Conservation (phyloP, 2,797 vertebrate species). For the Falco biarmicus region DNA sequence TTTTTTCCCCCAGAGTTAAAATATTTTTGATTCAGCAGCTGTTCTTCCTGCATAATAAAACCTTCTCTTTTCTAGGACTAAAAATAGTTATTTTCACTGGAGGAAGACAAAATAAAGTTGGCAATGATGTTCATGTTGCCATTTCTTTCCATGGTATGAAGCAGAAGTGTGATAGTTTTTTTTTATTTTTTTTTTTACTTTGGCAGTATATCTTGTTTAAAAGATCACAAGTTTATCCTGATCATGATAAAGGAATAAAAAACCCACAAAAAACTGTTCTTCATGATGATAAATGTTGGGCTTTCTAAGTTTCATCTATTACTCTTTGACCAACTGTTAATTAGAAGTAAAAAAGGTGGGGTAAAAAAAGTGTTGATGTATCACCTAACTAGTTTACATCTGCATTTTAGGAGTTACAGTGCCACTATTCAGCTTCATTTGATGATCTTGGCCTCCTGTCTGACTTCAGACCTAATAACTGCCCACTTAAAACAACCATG, state of each 20-base stretch:
- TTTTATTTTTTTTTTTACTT: not conserved
- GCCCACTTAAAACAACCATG: not conserved
- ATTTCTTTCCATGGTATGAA: not conserved
- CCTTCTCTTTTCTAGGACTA: not conserved
- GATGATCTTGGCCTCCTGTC: not conserved
- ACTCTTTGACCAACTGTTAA: not conserved
- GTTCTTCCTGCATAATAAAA: not conserved
- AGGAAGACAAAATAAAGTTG: not conserved
- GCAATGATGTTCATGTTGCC: not conserved
- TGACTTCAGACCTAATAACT: not conserved
- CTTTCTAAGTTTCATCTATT: not conserved
- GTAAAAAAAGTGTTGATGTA: not conserved
- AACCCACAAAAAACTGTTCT: not conserved
- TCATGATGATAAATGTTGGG: not conserved
- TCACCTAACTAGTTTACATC: not conserved
- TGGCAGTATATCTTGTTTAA: not conserved
- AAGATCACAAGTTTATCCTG: not conserved
- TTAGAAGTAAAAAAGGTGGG: not conserved
- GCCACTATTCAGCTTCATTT: not conserved
- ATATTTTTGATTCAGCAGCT: conserved; percentile 9
- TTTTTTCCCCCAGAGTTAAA: not conserved
- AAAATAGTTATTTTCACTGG: not conserved
- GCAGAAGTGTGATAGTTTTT: not conserved
- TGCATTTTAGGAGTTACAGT: not conserved
- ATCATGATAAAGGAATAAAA: not conserved